Evolutionary conservation across 2,113 vertebrate species (phyloP).

Genomic region (Corynorhinus townsendii): DNA sequence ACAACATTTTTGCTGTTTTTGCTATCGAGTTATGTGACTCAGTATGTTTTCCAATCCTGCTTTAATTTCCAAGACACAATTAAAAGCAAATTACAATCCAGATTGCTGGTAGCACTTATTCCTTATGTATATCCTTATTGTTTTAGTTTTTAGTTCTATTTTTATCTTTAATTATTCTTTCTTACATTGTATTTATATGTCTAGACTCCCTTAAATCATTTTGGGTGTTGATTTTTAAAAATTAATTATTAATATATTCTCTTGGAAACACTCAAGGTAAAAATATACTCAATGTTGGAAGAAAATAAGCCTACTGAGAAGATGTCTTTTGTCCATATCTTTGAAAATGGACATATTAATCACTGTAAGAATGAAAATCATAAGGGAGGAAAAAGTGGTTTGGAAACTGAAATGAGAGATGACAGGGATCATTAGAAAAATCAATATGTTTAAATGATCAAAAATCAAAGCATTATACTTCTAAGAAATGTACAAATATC

Average conservation of each 20-base stretch:
- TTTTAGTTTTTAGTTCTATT: neutral
- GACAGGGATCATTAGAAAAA: conserved; percentile 64
- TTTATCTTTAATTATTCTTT: neutral
- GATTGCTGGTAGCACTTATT: neutral
- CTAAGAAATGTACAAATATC: conserved; percentile 51
- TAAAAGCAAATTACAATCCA: neutral
- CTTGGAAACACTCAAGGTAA: neutral
- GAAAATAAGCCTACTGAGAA: conserved; percentile 29
- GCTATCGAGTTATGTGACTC: neutral
- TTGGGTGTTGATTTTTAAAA: neutral
- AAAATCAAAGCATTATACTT: conserved; percentile 40
- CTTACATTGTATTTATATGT: neutral
- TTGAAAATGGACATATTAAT: conserved; percentile 42
- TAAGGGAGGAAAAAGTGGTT: neutral
- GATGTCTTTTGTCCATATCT: neutral
- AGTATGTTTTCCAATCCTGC: neutral
- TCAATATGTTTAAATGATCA: conserved; percentile 59
- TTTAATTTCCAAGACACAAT: neutral
- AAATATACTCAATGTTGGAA: neutral
- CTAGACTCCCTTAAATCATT: neutral
- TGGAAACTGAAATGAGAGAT: conserved; percentile 34
- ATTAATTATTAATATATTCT: neutral
- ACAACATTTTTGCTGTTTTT: neutral
- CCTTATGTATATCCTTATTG: neutral
- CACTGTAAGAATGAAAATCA: conserved; percentile 24